Percentiles rank a stretch among this genome's conserved stretches.
These are phyloP conservation scores for Acleris cristana DNA, from an alignment of 2,888 invertebrate species.

Conservation along the genomic window DNA sequence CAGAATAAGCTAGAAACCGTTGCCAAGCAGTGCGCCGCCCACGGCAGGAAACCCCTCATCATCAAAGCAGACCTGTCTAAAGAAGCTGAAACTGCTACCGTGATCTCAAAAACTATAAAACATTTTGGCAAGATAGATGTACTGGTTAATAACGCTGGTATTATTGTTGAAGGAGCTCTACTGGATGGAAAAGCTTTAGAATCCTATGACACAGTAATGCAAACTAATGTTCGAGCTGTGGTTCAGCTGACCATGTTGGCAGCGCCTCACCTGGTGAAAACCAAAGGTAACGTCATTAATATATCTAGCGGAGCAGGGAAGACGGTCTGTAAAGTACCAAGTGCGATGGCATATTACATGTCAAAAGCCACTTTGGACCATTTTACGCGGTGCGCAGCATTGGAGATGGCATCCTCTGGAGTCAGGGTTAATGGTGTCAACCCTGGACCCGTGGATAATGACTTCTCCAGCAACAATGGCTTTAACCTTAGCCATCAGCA, in stretches of 20 bases:
- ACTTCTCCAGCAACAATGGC: slow-evolving; percentile 20
- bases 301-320: slow-evolving; percentile 52
- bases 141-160: slow-evolving; percentile 57
- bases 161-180: slow-evolving; percentile 41
- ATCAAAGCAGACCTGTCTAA: slow-evolving; percentile 53
- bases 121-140: slow-evolving; percentile 55
- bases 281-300: slow-evolving; percentile 59
- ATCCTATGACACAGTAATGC: slow-evolving; percentile 51
- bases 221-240: slow-evolving; percentile 51
- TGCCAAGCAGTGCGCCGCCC: slow-evolving; percentile 42
- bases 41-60: slow-evolving; percentile 44
- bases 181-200: slow-evolving; percentile 45
- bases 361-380: slow-evolving; percentile 90
- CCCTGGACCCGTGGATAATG: slow-evolving; percentile 63
- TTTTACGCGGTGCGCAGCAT: slow-evolving; percentile 87
- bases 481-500: neutral
- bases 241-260: slow-evolving; percentile 50
- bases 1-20: slow-evolving; percentile 48
- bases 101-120: slow-evolving; percentile 49
- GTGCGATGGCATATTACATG: slow-evolving; percentile 80
- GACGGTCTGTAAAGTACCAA: slow-evolving; percentile 18
- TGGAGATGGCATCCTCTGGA: slow-evolving; percentile 82
- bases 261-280: slow-evolving; percentile 50
- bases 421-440: slow-evolving; percentile 88
- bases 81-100: slow-evolving; percentile 47